Base-by-base conservation (phyloP, 1,140 invertebrate genomes). In the Solen grandis region DNA sequence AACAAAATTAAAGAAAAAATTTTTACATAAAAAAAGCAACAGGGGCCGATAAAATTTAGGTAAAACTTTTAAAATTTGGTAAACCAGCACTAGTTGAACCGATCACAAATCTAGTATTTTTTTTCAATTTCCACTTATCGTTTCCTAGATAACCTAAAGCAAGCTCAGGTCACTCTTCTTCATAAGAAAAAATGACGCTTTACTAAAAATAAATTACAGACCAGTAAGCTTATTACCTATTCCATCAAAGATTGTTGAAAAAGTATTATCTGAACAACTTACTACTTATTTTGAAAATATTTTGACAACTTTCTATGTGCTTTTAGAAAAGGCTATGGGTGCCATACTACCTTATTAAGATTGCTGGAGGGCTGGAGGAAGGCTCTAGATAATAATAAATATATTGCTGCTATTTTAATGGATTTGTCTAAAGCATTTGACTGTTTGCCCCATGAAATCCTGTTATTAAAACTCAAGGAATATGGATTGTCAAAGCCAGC, bases 291-390 rank as follows among this genome's bases (percentile, higher is more conserved):
- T n/a, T n/a, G n/a, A n/a, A n/a, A n/a, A n/a, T n/a, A n/a, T n/a
- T n/a, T n/a, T n/a, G n/a, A n/a, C n/a, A n/a, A n/a, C n/a, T 57
- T 31, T 55, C n/a, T 74, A 19, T 27, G 35, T 33, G 70, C 55
- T 41, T 74, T 74, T 31, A 60, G 55, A 31, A 16, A 33, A 27
- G 35, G 35, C 14, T 62, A 59, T 62, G 57, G 57, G 1, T 74
- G 70, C 25, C 57, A 74, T 25, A 74, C 70, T 10, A 74, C 38
- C 22, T 33, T 62, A 14, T 33, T 76, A 8, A 5, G 73, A 13
- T 22, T 76, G 22, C n/a, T 65, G 22, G 73, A 76, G 57, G 73
- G 65, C 29, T 76, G 73, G 73, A 63, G 54, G 36, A 63, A 13
- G 29, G 73, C 73, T 14, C 14, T 76, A n/a, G 73, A 76, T 33